These are phyloP conservation scores for Chiloscyllium plagiosum DNA, from an alignment of 2,113 vertebrate species.

Conservation along the genomic window DNA sequence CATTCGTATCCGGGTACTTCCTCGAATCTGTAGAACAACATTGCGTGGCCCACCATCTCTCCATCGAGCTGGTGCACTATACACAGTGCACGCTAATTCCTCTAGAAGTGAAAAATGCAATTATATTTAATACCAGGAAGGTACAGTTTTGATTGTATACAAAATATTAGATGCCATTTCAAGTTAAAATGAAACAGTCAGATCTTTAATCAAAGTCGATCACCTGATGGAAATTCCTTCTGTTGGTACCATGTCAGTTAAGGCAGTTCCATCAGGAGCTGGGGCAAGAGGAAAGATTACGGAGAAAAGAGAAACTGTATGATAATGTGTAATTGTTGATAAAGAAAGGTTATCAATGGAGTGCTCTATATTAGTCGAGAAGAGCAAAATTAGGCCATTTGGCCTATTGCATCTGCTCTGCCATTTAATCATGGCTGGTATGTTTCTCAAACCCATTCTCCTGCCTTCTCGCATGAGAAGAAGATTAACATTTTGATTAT, in stretches of 20 bases:
- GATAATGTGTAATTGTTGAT: background rate
- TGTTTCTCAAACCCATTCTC: too few relatives aligned
- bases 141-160: background rate
- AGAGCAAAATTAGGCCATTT: too few relatives aligned
- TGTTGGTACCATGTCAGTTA: too few relatives aligned
- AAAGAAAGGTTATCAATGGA: background rate
- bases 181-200: background rate
- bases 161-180: background rate
- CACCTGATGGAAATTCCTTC: background rate
- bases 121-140: background rate
- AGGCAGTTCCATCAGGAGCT: background rate
- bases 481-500: background rate
- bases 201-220: background rate
- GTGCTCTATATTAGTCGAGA: too few relatives aligned
- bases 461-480: background rate
- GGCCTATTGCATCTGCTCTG: too few relatives aligned
- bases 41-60: conserved; percentile 57
- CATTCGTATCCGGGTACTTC: conserved; percentile 70
- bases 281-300: background rate
- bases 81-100: conserved; percentile 68
- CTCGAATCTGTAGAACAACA: conserved; percentile 56
- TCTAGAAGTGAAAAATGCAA: conserved; percentile 46
- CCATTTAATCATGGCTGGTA: too few relatives aligned
- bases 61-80: conserved; percentile 71
- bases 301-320: background rate